Base-by-base conservation (phyloP, 2,888 invertebrate species). In the Heteromyza rotundicornis region DNA sequence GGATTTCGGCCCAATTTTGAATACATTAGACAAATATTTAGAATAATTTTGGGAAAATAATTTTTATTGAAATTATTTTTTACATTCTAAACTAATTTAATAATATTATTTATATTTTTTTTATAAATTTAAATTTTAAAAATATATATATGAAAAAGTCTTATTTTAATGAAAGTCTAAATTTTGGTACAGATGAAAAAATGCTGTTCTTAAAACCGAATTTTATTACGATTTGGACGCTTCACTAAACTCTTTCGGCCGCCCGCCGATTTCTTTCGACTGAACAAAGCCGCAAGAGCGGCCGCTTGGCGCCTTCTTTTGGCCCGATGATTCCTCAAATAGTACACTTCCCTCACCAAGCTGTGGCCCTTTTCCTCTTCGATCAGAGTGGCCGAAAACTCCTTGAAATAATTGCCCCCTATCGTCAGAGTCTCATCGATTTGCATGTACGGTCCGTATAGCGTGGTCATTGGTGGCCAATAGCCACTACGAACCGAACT, bases 1-100 rank as follows among this genome's bases (percentile, higher is more conserved):
- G 87, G 87, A 86, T 70, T 67, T 84, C 77, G 77, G 78, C 79
- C 78, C 79, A 78, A 72, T 70, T 70, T 0, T 65, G 3, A 67
- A 71, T 71, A 64, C 59, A 70, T 20, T 35, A 55, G 14, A 40
- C 14, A 40, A 40, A 19, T 2, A 1, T 1, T 40, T n/a, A n/a
- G n/a, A n/a, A n/a, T n/a, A n/a, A n/a, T n/a, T n/a, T n/a, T n/a
- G n/a, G n/a, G n/a, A n/a, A n/a, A n/a, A n/a, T n/a, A n/a, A n/a
- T n/a, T n/a, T n/a, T n/a, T n/a, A n/a, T n/a, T n/a, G n/a, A n/a
- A n/a, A n/a, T n/a, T n/a, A n/a, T n/a, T n/a, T n/a, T n/a, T n/a
- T n/a, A n/a, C n/a, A n/a, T n/a, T n/a, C n/a, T n/a, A n/a, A n/a
- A n/a, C n/a, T n/a, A n/a, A n/a, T n/a, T n/a, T n/a, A n/a, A n/a